Conservation (phyloP, 2,888 invertebrate species). For the Gastracanthus pulcherrimus region DNA sequence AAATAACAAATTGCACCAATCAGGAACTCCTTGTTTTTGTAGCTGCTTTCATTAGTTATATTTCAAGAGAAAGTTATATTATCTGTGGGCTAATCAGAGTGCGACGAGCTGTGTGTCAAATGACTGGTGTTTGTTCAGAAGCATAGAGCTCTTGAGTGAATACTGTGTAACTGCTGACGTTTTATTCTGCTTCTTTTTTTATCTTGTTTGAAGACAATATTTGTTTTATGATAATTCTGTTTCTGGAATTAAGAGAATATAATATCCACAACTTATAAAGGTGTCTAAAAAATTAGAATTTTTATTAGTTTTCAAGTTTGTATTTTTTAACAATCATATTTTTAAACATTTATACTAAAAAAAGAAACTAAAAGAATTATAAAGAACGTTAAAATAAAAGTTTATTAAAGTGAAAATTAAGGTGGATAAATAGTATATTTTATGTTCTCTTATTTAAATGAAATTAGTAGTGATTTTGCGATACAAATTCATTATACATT, state of each 20-base stretch:
- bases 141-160: neutral
- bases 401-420: too few species aligned
- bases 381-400: too few species aligned
- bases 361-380: too few species aligned
- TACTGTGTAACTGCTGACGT: neutral
- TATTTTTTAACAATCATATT: too few species aligned
- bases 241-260: neutral
- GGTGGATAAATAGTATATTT: too few species aligned
- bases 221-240: neutral
- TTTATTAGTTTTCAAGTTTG: too few species aligned
- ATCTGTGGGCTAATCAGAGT: conserved; percentile 37
- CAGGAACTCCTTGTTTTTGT: neutral
- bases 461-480: neutral
- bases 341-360: too few species aligned
- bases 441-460: too few species aligned
- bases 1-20: neutral
- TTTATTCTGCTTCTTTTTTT: neutral
- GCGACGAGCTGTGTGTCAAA: conserved; percentile 13
- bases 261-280: too few species aligned
- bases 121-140: conserved; percentile 20
- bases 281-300: too few species aligned
- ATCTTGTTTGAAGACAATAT: neutral
- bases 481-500: neutral
- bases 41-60: conserved; percentile 1
- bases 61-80: conserved; percentile 23